Conservation (phyloP, 2,888 invertebrate species). For the Crocallis elinguaria region DNA sequence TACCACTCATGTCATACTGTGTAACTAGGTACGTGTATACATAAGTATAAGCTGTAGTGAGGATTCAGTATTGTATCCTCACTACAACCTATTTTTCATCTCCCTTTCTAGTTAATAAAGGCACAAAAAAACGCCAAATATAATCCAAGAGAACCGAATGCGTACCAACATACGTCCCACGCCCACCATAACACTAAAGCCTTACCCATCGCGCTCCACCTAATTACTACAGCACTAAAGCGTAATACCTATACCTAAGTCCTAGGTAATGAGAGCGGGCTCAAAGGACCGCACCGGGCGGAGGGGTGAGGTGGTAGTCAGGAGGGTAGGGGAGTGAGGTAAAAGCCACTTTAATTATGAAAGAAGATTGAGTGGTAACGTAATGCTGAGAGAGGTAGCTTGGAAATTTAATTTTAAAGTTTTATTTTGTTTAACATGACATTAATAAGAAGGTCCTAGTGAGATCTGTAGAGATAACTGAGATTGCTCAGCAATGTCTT, state of each 20-base stretch:
- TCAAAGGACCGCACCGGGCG: constrained; percentile 53
- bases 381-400: constrained; percentile 34
- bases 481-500: no score
- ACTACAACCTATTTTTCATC: no score
- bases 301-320: constrained; percentile 33
- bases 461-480: no score
- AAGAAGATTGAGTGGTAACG: constrained; percentile 77
- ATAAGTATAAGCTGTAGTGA: no score
- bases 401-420: constrained; percentile 36
- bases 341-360: constrained; percentile 81
- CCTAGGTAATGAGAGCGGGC: constrained; percentile 73
- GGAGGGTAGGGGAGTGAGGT: constrained; percentile 50
- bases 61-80: no score
- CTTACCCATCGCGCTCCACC: constrained; percentile 36
- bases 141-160: no score
- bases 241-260: constrained; percentile 51
- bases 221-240: constrained; percentile 60
- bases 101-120: no score
- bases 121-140: no score
- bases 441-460: no score
- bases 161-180: not conserved
- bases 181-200: not conserved
- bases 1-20: no score
- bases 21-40: no score
- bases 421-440: constrained; percentile 5